Conservation (phyloP, 2,113 vertebrate genomes). For the Xiphias gladius region DNA sequence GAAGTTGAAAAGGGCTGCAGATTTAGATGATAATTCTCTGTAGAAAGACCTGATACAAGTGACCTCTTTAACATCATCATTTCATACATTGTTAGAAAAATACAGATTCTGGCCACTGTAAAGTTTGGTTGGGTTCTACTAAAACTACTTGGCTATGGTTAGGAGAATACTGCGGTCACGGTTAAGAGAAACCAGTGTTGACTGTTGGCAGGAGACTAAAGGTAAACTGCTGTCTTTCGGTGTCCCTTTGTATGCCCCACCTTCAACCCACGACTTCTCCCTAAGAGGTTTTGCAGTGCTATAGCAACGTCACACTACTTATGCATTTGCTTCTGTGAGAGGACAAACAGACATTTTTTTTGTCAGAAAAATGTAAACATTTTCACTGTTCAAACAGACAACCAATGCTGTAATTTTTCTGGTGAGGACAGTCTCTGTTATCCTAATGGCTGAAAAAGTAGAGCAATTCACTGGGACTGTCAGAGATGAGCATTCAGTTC, state of each 20-base stretch:
- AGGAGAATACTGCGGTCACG: no score
- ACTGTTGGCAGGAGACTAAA: no score
- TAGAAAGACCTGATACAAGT: no score
- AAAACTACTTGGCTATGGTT: no score
- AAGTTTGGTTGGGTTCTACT: not conserved
- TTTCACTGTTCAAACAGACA: not conserved
- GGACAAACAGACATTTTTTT: not conserved
- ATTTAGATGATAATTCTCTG: no score
- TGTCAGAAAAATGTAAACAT: not conserved
- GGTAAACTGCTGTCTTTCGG: no score
- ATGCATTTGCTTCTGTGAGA: not conserved
- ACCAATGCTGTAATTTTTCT: not conserved
- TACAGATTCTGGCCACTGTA: not conserved
- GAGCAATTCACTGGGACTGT: conserved; percentile 13
- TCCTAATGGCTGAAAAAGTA: conserved; percentile 7
- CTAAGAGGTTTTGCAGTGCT: not conserved
- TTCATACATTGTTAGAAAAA: no score
- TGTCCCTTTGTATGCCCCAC: no score
- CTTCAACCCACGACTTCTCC: not conserved
- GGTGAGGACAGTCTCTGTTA: not conserved
- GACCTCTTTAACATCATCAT: no score
- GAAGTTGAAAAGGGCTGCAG: no score
- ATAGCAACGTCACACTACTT: not conserved
- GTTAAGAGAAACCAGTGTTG: no score
- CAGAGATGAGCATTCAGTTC: not conserved